A percentile compares a stretch with the other conserved stretches of the same genome.
Evolutionary conservation across 2,113 vertebrate species (phyloP).

Genomic region (Hippocampus abdominalis): DNA sequence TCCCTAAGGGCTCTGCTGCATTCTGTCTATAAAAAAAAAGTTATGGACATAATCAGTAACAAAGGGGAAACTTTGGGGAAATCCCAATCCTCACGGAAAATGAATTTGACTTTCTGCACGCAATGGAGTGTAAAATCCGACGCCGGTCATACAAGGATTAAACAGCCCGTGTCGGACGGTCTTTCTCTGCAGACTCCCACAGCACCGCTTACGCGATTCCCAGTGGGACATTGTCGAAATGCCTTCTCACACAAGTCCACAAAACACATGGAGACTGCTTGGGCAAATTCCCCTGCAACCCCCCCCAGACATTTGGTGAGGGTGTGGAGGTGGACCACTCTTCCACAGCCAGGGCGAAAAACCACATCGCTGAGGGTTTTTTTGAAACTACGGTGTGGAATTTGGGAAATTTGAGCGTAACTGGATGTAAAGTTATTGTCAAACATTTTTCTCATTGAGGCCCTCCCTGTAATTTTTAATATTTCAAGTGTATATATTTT

Average conservation of each 20-base stretch:
- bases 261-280: background rate
- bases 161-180: no score
- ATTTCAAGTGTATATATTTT: no score
- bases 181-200: background rate
- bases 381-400: no score
- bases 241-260: background rate
- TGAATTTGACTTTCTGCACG: background rate
- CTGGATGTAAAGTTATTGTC: no score
- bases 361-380: no score
- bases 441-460: no score
- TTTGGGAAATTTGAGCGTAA: no score
- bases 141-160: background rate
- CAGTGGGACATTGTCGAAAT: background rate
- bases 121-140: background rate
- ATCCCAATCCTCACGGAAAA: background rate
- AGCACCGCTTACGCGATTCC: background rate
- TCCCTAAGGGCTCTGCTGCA: background rate
- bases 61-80: background rate
- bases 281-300: background rate
- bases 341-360: background rate
- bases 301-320: background rate
- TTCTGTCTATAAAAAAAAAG: background rate
- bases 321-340: background rate
- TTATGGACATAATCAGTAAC: background rate
- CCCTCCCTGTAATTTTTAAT: no score